These are phyloP conservation scores for Podarcis raffonei DNA, from an alignment of 2,113 vertebrate genomes.

Conservation along the genomic window DNA sequence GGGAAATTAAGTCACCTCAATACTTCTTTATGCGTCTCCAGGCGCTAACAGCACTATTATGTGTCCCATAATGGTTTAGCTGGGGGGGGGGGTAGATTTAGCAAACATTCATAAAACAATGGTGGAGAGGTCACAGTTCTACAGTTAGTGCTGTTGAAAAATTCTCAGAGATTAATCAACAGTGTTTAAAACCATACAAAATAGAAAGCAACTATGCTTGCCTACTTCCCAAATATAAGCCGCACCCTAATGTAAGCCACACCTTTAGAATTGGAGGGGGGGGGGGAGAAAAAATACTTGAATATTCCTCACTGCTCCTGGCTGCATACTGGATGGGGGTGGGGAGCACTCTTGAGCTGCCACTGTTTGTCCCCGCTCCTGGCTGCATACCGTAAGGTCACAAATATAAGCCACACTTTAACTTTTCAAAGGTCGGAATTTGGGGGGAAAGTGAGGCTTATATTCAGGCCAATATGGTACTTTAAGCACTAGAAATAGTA, in stretches of 20 bases:
- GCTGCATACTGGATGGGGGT: too few relatives aligned
- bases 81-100: not conserved
- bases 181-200: not conserved
- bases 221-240: not conserved
- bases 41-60: not conserved
- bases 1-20: not conserved
- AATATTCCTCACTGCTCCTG: too few relatives aligned
- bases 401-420: too few relatives aligned
- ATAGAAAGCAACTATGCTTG: not conserved
- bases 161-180: not conserved
- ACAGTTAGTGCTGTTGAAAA: not conserved
- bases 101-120: not conserved
- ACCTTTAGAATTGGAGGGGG: too few relatives aligned
- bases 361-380: too few relatives aligned
- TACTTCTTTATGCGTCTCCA: not conserved
- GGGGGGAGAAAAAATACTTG: too few relatives aligned
- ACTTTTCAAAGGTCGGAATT: too few relatives aligned
- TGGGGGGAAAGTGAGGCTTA: too few relatives aligned
- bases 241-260: too few relatives aligned
- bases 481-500: not conserved
- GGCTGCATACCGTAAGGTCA: too few relatives aligned
- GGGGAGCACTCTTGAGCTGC: too few relatives aligned
- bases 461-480: not conserved
- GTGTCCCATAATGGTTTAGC: not conserved
- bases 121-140: not conserved